These are phyloP conservation scores for Leptoteleia sp. DNA, from an alignment of 1,140 invertebrate species.

Conservation along the genomic window DNA sequence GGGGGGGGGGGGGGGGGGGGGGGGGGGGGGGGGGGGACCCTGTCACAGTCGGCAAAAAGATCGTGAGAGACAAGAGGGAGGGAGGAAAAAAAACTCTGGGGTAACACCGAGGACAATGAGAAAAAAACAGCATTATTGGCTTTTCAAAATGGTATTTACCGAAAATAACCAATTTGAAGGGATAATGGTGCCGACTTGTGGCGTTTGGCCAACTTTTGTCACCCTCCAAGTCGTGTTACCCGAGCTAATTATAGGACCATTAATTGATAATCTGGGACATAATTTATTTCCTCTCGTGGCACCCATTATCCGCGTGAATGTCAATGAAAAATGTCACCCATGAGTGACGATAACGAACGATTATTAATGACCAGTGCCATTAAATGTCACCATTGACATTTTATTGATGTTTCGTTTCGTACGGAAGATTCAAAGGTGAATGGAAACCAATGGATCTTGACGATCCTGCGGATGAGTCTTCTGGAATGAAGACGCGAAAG, in stretches of 20 bases:
- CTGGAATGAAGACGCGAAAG: slow-evolving; percentile 49
- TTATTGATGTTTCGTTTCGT: no score
- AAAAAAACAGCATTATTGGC: slow-evolving; percentile 81
- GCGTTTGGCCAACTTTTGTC: slow-evolving; percentile 71
- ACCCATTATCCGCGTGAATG: no score
- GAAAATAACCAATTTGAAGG: slow-evolving; percentile 81
- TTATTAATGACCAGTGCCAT: no score
- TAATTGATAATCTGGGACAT: slow-evolving; percentile 60
- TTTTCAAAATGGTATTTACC: slow-evolving; percentile 82
- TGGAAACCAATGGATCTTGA: no score
- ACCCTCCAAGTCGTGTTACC: slow-evolving; percentile 11
- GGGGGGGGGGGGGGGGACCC: no score
- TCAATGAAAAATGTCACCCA: no score
- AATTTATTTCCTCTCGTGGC: slow-evolving; percentile 56
- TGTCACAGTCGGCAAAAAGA: slow-evolving; percentile 53
- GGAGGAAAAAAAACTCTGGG: slow-evolving; percentile 60
- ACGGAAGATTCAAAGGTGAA: no score
- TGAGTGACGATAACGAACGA: no score
- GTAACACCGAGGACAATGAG: slow-evolving; percentile 72
- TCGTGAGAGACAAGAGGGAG: slow-evolving; percentile 65
- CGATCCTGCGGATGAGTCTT: no score
- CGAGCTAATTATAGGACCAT: slow-evolving; percentile 73
- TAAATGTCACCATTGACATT: no score
- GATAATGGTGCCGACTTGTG: slow-evolving; percentile 75
- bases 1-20: no score